Evolutionary conservation across 2,797 vertebrate genomes (phyloP), one percentile per base, ranked within the genome.

Genomic region (Sparidentex hasta): DNA sequence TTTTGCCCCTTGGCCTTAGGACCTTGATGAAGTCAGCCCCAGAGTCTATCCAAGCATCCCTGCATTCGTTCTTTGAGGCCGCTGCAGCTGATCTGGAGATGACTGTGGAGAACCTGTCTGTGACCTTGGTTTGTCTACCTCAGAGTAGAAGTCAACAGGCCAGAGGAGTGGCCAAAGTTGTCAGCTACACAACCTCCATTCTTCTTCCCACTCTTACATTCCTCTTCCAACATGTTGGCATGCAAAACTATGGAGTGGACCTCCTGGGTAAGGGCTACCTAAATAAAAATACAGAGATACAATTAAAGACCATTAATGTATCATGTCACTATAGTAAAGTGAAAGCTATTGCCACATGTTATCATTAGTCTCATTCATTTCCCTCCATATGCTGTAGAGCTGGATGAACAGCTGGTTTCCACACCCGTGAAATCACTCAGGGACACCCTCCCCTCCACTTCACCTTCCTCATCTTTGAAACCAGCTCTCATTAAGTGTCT

Each of bases 191-290:
- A 47, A 96, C 95, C 0, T 95, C 96, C 70, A 92, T 96, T 8
- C 96, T 99, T n/a, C 88, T 99, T 25, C 98, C 98, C 2, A 95
- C 96, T 27, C 95, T 99, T 47, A 98, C 97, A 0, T 97, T 98
- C 1, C 90, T 99, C 41, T 98, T 99, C 88, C 96, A 96, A 73
- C 98, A 99, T 83, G 94, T 98, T 64, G 95, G 94, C 72, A 96
- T 94, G 80, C 96, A 97, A 78, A 96, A 95, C 62, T 95, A 95
- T 74, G 96, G 97, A 65, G 94, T 94, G 79, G 96, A 97, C 85
- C 88, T 99, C 65, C 96, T 99, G 82, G 88, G 98, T 99, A 95
- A 65, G 96, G 7, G 12, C 8, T 41, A n/a, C 4, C 13, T 44
- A 54, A 2, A 71, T 63, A 71, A 1, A 68, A 65, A 72, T 38